phyloP scores from a whole-genome alignment of 1,140 invertebrate species.

The Leptopilina boulardi region DNA sequence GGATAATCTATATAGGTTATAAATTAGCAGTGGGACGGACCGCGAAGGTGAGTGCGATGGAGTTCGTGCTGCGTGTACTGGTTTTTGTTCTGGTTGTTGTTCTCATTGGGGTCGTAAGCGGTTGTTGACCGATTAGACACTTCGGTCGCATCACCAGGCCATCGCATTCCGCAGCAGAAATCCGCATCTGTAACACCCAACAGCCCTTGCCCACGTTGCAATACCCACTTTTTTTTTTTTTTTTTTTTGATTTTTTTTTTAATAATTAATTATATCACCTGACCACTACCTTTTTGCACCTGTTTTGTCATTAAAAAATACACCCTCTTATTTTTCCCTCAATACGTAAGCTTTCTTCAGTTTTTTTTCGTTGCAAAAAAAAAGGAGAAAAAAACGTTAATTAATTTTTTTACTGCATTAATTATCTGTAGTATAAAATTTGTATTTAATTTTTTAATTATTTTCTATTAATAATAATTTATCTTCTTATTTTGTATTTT shows the following conservation, averaged over 20 bases:
- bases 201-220: constrained; percentile 68
- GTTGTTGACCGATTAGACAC: constrained; percentile 68
- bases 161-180: constrained; percentile 89
- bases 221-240: constrained; percentile 34
- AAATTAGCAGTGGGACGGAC: constrained; percentile 75
- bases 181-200: constrained; percentile 89
- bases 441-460: too few species aligned
- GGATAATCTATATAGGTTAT: constrained; percentile 55
- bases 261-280: not conserved
- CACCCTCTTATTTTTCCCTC: not conserved
- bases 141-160: constrained; percentile 80
- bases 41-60: constrained; percentile 80
- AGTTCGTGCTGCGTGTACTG: constrained; percentile 76
- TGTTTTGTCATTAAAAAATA: not conserved
- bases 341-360: too few species aligned
- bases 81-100: constrained; percentile 73
- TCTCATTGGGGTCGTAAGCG: constrained; percentile 62
- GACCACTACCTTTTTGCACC: not conserved
- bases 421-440: too few species aligned
- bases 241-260: too few species aligned
- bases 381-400: too few species aligned
- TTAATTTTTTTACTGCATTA: too few species aligned
- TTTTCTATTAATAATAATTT: too few species aligned
- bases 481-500: too few species aligned
- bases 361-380: too few species aligned